A percentile compares a stretch with the other conserved stretches of the same genome.
These are phyloP conservation scores for Phocides pigmalion DNA, from an alignment of 1,140 invertebrate species.

Conservation along the genomic window DNA sequence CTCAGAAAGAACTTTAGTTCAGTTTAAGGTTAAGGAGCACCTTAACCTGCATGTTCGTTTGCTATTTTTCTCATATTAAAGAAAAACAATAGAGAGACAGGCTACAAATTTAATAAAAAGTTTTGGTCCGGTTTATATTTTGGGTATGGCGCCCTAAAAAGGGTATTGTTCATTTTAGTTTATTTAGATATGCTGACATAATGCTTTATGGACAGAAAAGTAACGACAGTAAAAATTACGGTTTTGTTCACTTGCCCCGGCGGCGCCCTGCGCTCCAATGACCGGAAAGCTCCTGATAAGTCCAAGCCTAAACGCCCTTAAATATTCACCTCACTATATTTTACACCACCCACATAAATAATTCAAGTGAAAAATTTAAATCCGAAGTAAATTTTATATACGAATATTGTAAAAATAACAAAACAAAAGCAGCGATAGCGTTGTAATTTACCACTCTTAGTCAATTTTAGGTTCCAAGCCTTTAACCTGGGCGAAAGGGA, in stretches of 20 bases:
- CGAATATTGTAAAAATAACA: not conserved
- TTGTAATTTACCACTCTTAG: too few species aligned
- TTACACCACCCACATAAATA: conserved; percentile 20
- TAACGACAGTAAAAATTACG: conserved; percentile 49
- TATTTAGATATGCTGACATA: conserved; percentile 2
- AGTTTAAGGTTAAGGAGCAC: too few species aligned
- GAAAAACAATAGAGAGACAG: too few species aligned
- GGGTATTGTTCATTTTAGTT: not conserved
- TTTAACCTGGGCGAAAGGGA: too few species aligned
- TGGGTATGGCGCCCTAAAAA: too few species aligned
- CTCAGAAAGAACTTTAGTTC: too few species aligned
- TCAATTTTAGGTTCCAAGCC: too few species aligned
- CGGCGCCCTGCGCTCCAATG: conserved; percentile 58
- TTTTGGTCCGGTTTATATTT: too few species aligned
- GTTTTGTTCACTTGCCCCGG: conserved; percentile 45
- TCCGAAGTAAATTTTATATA: conserved; percentile 12
- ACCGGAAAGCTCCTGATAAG: conserved; percentile 68
- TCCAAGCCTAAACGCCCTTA: conserved; percentile 53
- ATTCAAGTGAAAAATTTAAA: conserved; percentile 40
- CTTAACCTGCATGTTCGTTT: too few species aligned
- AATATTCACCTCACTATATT: conserved; percentile 44
- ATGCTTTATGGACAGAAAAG: conserved; percentile 31
- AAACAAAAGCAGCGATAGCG: conserved; percentile 3
- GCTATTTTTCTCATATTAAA: too few species aligned
- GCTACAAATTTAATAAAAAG: too few species aligned